A percentile compares a stretch with the other conserved stretches of the same genome.
Conservation (phyloP, 1,140 invertebrate species). For the Drosophila nigrodunni region DNA sequence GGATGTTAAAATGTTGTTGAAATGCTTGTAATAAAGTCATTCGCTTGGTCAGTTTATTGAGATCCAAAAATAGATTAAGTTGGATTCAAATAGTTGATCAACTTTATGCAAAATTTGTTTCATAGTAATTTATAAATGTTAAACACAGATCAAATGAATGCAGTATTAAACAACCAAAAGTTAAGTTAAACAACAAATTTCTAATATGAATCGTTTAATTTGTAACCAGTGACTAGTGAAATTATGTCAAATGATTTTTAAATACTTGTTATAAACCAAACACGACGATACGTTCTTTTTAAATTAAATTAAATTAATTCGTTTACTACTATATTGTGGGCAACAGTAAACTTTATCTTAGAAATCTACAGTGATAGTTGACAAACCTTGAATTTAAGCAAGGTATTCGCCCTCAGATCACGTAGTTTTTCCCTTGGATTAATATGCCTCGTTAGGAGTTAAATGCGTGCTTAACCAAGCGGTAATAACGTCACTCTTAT, state of each 20-base stretch:
- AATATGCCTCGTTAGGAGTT: constrained; percentile 56
- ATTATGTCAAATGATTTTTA: too few relatives aligned
- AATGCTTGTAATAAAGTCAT: constrained; percentile 4
- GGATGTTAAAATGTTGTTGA: constrained; percentile 24
- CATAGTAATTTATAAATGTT: too few relatives aligned
- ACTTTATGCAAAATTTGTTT: neutral
- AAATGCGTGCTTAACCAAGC: constrained; percentile 47
- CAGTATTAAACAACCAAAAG: too few relatives aligned
- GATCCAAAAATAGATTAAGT: constrained; percentile 3
- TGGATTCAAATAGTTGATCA: neutral
- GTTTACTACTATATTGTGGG: neutral
- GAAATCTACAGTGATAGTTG: neutral
- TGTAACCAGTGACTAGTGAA: too few relatives aligned
- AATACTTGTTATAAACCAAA: too few relatives aligned
- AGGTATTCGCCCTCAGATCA: neutral
- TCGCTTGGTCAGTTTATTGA: neutral
- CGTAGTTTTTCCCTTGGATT: constrained; percentile 20
- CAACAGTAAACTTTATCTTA: constrained; percentile 8
- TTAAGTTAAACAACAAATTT: too few relatives aligned
- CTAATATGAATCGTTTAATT: too few relatives aligned
- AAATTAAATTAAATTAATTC: too few relatives aligned
- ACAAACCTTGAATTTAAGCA: neutral
- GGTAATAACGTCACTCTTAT: constrained; percentile 54
- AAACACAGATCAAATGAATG: too few relatives aligned
- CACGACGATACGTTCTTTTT: too few relatives aligned